Conservation (phyloP, 2,113 vertebrate genomes). For the Anarrhichthys ocellatus region DNA sequence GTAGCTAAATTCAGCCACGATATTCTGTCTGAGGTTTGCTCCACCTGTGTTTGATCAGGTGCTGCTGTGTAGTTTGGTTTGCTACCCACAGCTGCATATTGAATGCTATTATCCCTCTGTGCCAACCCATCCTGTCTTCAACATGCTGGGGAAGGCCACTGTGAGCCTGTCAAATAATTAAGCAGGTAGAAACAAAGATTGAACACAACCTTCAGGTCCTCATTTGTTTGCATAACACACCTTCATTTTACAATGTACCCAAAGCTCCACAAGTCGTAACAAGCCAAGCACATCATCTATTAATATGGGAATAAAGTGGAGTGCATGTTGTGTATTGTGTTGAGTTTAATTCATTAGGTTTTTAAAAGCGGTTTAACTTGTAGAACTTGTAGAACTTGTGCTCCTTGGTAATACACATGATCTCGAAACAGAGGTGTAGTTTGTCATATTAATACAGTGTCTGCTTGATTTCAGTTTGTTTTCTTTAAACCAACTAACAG, state of each 20-base stretch:
- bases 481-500: not conserved
- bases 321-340: not conserved
- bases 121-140: conserved; percentile 8
- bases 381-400: not conserved
- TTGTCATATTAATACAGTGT: conserved; percentile 24
- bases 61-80: conserved; percentile 1
- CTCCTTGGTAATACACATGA: not conserved
- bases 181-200: conserved; percentile 26
- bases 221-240: conserved; percentile 35
- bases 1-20: not conserved
- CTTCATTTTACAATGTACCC: conserved; percentile 27
- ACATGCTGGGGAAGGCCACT: conserved; percentile 17
- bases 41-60: not conserved
- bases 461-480: not conserved
- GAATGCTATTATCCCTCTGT: conserved; percentile 10
- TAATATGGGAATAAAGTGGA: conserved; percentile 22
- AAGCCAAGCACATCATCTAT: conserved; percentile 20
- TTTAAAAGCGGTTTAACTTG: not conserved
- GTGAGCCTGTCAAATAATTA: conserved; percentile 25
- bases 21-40: not conserved
- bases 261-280: conserved; percentile 30
- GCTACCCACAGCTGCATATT: conserved; percentile 1
- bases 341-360: conserved; percentile 22
- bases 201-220: conserved; percentile 26
- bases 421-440: conserved; percentile 7